Percentiles rank a stretch among this genome's conserved stretches.
Evolutionary conservation across 2,113 vertebrate species (phyloP).

Genomic region (Bolborhynchus lineola): DNA sequence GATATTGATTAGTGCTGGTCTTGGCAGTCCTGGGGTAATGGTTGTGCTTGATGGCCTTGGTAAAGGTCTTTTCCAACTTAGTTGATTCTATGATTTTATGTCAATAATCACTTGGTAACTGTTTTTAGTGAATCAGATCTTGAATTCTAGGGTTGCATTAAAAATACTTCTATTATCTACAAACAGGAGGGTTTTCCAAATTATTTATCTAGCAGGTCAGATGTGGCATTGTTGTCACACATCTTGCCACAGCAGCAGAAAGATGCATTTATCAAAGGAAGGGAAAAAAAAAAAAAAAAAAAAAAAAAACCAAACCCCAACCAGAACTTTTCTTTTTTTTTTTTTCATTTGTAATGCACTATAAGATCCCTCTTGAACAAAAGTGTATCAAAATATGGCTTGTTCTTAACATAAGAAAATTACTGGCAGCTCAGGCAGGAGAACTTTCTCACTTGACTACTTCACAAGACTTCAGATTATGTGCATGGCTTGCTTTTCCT

Average conservation of each 20-base stretch:
- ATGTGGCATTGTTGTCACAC: background rate
- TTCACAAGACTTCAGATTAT: background rate
- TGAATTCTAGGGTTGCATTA: background rate
- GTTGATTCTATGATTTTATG: background rate
- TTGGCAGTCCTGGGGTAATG: background rate
- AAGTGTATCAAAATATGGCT: background rate
- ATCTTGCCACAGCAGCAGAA: background rate
- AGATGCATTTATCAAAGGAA: background rate
- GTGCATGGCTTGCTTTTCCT: background rate
- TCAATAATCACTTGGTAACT: background rate
- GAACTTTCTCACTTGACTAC: background rate
- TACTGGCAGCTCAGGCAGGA: background rate
- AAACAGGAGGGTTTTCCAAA: background rate
- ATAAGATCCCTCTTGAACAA: background rate
- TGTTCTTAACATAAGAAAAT: background rate
- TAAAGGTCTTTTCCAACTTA: background rate
- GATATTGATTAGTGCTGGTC: background rate
- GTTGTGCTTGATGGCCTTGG: background rate
- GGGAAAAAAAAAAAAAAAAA: too few relatives aligned
- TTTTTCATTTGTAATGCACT: background rate
- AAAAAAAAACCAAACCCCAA: background rate
- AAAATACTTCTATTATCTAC: background rate
- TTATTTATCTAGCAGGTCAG: background rate
- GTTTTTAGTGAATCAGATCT: background rate
- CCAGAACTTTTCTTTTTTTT: background rate